phyloP scores from a whole-genome alignment of 2,888 invertebrate genomes.

The Minunthozetes semirufus region DNA sequence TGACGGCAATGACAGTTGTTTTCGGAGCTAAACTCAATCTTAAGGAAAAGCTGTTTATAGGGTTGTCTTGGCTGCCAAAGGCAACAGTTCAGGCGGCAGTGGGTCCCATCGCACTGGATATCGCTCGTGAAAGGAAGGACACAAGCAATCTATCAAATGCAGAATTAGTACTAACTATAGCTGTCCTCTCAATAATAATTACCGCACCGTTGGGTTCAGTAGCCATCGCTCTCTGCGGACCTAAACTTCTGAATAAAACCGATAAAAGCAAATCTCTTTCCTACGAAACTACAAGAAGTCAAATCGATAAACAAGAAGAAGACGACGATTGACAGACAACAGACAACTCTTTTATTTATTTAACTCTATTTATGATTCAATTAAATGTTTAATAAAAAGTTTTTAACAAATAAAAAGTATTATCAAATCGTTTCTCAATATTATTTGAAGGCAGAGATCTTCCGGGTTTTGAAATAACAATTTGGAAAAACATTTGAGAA shows the following conservation, averaged over 20 bases:
- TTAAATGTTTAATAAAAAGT: no score
- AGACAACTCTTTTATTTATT: no score
- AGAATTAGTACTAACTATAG: conserved; percentile 62
- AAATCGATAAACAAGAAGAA: neutral
- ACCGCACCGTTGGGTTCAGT: conserved; percentile 61
- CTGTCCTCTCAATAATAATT: conserved; percentile 72
- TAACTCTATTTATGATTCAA: no score
- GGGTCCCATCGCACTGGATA: conserved; percentile 59
- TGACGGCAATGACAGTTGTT: conserved; percentile 48
- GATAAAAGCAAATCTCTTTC: neutral
- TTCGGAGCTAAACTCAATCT: conserved; percentile 68
- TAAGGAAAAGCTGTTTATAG: conserved; percentile 84
- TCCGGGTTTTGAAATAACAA: no score
- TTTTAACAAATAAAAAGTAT: no score
- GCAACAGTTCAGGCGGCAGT: conserved; percentile 74
- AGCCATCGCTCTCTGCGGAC: neutral
- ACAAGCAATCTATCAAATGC: conserved; percentile 45
- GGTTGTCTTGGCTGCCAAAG: conserved; percentile 89
- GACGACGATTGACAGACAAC: neutral
- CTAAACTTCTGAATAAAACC: neutral
- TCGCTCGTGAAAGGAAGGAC: conserved; percentile 35
- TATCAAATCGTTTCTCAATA: no score
- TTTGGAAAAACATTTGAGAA: no score
- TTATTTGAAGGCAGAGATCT: no score
- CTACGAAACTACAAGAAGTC: neutral